Evolutionary conservation across 1,140 invertebrate species (phyloP).

Genomic region (Bombus consobrinus): DNA sequence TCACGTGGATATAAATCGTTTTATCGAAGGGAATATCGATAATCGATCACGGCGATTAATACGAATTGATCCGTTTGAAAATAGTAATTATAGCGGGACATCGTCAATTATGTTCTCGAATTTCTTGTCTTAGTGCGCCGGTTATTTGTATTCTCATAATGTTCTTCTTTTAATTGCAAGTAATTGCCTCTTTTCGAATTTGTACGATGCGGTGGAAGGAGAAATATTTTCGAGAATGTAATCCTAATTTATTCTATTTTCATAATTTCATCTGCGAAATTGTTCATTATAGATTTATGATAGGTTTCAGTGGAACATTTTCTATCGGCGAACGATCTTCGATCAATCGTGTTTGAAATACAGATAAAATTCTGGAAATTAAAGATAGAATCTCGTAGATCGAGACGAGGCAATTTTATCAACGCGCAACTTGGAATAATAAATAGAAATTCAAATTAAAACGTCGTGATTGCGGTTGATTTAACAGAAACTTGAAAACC

Average conservation of each 20-base stretch:
- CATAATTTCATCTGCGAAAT: neutral
- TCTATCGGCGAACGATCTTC: neutral
- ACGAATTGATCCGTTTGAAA: neutral
- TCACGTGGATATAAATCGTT: neutral
- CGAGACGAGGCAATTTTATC: neutral
- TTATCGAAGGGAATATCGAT: slow-evolving; percentile 18
- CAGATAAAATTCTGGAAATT: neutral
- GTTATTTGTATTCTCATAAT: neutral
- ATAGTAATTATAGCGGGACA: neutral
- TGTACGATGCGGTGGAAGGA: neutral
- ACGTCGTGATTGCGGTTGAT: neutral
- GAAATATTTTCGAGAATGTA: neutral
- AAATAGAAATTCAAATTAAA: neutral
- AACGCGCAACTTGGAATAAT: neutral
- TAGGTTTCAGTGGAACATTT: neutral
- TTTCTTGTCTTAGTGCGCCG: neutral
- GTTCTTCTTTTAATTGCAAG: neutral
- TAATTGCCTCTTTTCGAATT: neutral
- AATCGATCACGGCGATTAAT: slow-evolving; percentile 42
- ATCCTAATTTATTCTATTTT: neutral
- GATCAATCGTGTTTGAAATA: neutral
- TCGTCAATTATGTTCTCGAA: neutral
- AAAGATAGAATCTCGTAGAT: neutral
- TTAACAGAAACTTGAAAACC: neutral
- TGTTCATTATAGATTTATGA: neutral